Evolutionary conservation across 2,888 invertebrate species (phyloP).

Genomic region (Phaedon cochleariae): DNA sequence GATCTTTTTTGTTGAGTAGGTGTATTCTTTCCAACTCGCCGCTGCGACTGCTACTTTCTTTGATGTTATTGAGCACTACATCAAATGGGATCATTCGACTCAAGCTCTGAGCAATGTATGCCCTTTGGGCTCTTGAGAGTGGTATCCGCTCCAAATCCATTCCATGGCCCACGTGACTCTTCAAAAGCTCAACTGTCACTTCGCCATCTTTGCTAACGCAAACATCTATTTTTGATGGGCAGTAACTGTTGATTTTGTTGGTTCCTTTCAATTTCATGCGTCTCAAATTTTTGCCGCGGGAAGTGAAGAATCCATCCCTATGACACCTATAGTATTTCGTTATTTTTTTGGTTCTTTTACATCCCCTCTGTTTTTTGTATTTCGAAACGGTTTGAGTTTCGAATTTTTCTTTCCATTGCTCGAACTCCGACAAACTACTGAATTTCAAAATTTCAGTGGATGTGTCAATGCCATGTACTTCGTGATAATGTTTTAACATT

Average conservation of each 20-base stretch:
- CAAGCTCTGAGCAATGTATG: conserved; percentile 42
- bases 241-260: conserved; percentile 45
- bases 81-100: conserved; percentile 43
- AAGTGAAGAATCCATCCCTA: conserved; percentile 36
- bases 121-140: conserved; percentile 38
- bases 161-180: conserved; percentile 46
- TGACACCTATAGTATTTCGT: conserved; percentile 24
- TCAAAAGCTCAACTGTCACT: conserved; percentile 27
- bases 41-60: conserved; percentile 28
- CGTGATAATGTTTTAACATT: too few relatives aligned
- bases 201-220: conserved; percentile 30
- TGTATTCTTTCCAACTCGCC: conserved; percentile 38
- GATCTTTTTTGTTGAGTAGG: conserved; percentile 46
- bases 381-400: too few relatives aligned
- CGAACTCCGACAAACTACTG: too few relatives aligned
- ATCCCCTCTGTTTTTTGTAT: not conserved
- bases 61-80: conserved; percentile 36
- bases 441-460: too few relatives aligned
- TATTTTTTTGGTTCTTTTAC: conserved; percentile 5
- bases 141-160: conserved; percentile 41
- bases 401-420: too few relatives aligned
- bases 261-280: conserved; percentile 37
- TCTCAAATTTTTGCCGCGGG: conserved; percentile 35
- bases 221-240: conserved; percentile 42
- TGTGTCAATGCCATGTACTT: too few relatives aligned